These are phyloP conservation scores for Iguana delicatissima DNA, from an alignment of 2,797 vertebrate genomes.

Conservation along the genomic window DNA sequence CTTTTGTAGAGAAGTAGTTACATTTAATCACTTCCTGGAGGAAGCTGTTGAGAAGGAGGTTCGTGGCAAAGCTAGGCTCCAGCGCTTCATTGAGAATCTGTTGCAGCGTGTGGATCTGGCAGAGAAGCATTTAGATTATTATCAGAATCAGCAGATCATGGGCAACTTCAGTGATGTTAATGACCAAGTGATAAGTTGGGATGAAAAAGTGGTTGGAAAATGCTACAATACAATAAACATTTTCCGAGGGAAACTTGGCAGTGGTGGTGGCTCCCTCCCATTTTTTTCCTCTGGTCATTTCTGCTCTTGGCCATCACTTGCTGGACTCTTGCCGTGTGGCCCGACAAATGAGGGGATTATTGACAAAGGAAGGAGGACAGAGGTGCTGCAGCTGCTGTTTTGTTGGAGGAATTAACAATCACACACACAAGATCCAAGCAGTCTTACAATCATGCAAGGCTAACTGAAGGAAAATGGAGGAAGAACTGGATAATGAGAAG, in stretches of 20 bases:
- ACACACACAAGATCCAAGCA: too few relatives aligned
- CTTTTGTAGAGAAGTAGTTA: slow-evolving; percentile 89
- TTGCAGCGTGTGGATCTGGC: slow-evolving; percentile 90
- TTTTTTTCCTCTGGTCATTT: not conserved
- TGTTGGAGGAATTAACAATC: too few relatives aligned
- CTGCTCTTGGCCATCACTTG: not conserved
- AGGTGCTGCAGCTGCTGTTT: too few relatives aligned
- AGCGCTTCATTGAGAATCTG: slow-evolving; percentile 93
- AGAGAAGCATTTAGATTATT: slow-evolving; percentile 92
- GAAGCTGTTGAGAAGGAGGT: slow-evolving; percentile 92
- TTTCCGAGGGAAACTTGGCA: not conserved
- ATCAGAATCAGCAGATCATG: slow-evolving; percentile 83
- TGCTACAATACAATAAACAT: not conserved
- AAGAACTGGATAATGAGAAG: too few relatives aligned
- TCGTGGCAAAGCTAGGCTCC: slow-evolving; percentile 91
- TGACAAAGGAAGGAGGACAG: not conserved
- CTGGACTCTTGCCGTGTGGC: not conserved
- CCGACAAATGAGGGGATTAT: not conserved
- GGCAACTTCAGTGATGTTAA: slow-evolving; percentile 55
- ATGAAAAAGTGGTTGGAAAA: not conserved
- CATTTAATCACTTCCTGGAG: slow-evolving; percentile 95
- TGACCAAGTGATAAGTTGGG: slow-evolving; percentile 72
- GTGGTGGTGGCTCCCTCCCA: not conserved
- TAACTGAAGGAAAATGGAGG: too few relatives aligned
- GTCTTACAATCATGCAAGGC: too few relatives aligned